Conservation (phyloP, 2,797 vertebrate species). For the Avahi laniger region DNA sequence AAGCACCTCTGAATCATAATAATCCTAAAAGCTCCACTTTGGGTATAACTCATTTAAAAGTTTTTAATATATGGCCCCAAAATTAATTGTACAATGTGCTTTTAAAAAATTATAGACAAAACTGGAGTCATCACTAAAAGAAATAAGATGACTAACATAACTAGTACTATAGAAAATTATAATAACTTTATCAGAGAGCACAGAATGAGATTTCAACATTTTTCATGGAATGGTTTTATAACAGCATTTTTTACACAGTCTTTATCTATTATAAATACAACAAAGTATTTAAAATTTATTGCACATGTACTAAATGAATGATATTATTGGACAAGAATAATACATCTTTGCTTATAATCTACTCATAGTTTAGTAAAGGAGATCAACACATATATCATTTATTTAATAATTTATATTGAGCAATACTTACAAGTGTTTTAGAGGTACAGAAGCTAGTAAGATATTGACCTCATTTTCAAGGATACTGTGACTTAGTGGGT, state of each 20-base stretch:
- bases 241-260: neutral
- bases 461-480: neutral
- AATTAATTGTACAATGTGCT: neutral
- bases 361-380: neutral
- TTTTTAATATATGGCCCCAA: neutral
- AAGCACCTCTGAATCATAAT: neutral
- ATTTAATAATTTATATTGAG: neutral
- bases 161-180: neutral
- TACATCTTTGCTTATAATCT: neutral
- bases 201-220: constrained; percentile 9
- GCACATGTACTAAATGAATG: neutral
- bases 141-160: constrained; percentile 34
- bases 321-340: neutral
- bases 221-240: neutral
- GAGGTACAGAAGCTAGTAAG: neutral
- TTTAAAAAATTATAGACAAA: neutral
- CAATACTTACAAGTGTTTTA: neutral
- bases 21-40: neutral
- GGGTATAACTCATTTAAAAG: neutral
- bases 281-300: neutral
- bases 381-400: neutral
- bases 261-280: constrained; percentile 8
- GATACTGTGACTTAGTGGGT: neutral
- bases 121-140: neutral
- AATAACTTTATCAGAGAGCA: neutral